Base-by-base conservation (phyloP, 2,797 vertebrate genomes). In the Gymnoscopelus braueri region DNA sequence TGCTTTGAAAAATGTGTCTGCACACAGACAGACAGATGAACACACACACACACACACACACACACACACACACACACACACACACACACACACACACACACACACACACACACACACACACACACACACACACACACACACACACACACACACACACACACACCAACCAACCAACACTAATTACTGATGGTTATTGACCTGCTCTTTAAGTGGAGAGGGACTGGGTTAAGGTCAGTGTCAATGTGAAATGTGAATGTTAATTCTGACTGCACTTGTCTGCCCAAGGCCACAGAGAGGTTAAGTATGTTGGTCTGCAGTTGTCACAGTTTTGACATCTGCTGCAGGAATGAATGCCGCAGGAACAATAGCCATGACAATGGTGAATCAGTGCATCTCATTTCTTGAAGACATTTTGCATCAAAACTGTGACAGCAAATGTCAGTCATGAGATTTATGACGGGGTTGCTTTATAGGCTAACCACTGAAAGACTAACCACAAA, bases 161-260 rank as follows among this genome's bases (percentile, higher is more conserved):
- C 52, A 48, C 39, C 53, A n/a, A 19, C 35, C 35, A 56, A 35
- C 39, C 47, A 14, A 14, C 29, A 54, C 71, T 73, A 73, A 73
- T 67, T 72, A 67, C 58, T 50, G 64, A 53, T 49, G 51, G 70
- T 66, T 67, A 67, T 56, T 62, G 71, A 67, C 57, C 51, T 50
- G 29, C 19, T 23, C 60, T 39, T 72, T 55, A 15, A 39, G 55
- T 52, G 13, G 50, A 26, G 23, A 51, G 57, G 19, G 57, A 19
- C 39, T 60, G 24, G 48, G 64, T 57, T 62, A 56, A 63, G 64
- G 58, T 62, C 64, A 60, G 32, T 57, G 69, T 63, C 53, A 59
- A 44, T 7, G 39, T 44, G 39, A 44, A 19, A 24, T 52, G 61
- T 50, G 44, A 56, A 71, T 59, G 68, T 39, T 69, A 54, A 69